A percentile compares a stretch with the other conserved stretches of the same genome.
Evolutionary conservation across 2,113 vertebrate species (phyloP).

Genomic region (Toxostoma redivivum): DNA sequence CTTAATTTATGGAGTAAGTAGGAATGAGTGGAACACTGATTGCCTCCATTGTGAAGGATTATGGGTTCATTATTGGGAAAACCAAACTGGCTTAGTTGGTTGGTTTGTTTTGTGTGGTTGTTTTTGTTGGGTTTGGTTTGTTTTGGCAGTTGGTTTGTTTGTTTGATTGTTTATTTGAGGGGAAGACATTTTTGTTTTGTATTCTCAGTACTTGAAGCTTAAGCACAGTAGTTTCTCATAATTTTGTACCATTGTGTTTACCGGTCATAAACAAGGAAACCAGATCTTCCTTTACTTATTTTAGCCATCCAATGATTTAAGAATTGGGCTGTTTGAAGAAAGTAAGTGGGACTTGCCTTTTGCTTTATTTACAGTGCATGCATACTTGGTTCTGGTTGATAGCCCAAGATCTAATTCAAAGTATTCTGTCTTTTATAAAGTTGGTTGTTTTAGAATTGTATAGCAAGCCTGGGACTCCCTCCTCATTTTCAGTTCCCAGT

Average conservation of each 20-base stretch:
- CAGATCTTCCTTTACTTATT: background rate
- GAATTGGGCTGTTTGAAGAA: background rate
- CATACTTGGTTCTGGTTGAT: background rate
- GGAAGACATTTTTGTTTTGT: background rate
- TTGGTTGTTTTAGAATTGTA: background rate
- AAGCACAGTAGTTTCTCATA: background rate
- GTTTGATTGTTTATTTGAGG: background rate
- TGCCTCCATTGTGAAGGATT: background rate
- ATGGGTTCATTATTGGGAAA: background rate
- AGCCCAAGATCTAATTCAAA: background rate
- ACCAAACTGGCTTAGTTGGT: background rate
- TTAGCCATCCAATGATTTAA: background rate
- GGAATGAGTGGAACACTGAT: background rate
- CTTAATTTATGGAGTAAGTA: background rate
- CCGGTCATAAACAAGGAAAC: background rate
- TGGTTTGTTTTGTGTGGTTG: background rate
- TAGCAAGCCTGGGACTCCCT: background rate
- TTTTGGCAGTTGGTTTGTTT: background rate
- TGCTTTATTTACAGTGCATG: background rate
- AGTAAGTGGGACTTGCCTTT: background rate
- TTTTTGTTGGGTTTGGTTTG: background rate
- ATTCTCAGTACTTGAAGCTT: background rate
- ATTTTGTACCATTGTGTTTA: background rate
- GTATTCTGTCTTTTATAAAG: background rate
- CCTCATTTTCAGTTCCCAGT: background rate